A percentile compares a stretch with the other conserved stretches of the same genome.
Conservation (phyloP, 2,113 vertebrate genomes). For the Eolophus roseicapilla region DNA sequence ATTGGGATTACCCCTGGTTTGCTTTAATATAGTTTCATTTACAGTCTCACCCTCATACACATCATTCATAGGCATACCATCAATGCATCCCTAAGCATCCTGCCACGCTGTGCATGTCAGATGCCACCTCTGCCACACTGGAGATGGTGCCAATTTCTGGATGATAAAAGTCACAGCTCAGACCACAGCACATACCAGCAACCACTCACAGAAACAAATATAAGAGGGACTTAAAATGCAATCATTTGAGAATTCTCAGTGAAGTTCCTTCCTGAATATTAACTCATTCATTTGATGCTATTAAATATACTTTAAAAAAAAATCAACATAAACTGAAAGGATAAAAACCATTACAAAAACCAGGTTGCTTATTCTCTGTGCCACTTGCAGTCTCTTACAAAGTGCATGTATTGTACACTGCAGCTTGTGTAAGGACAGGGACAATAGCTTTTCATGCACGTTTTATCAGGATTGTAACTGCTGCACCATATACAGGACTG, state of each 20-base stretch:
- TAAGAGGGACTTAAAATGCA: background rate
- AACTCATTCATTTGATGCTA: background rate
- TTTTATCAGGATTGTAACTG: constrained; percentile 54
- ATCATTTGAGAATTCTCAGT: background rate
- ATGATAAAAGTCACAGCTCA: background rate
- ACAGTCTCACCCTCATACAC: background rate
- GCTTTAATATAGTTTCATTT: background rate
- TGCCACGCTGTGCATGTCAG: fast-evolving
- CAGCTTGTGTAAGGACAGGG: constrained; percentile 1
- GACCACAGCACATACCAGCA: background rate
- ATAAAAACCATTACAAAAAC: background rate
- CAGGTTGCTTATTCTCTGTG: background rate
- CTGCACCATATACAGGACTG: constrained; percentile 7
- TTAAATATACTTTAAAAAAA: background rate
- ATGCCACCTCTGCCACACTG: background rate
- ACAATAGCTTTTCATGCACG: constrained; percentile 40
- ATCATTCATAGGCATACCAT: background rate
- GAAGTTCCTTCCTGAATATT: background rate
- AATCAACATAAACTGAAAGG: background rate
- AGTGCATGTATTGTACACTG: background rate
- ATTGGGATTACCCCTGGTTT: background rate
- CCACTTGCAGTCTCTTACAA: too few relatives aligned
- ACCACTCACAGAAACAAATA: background rate
- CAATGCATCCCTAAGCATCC: background rate
- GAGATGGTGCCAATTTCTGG: background rate